Conservation (phyloP, 2,797 vertebrate species). For the Coregonus suidteri region DNA sequence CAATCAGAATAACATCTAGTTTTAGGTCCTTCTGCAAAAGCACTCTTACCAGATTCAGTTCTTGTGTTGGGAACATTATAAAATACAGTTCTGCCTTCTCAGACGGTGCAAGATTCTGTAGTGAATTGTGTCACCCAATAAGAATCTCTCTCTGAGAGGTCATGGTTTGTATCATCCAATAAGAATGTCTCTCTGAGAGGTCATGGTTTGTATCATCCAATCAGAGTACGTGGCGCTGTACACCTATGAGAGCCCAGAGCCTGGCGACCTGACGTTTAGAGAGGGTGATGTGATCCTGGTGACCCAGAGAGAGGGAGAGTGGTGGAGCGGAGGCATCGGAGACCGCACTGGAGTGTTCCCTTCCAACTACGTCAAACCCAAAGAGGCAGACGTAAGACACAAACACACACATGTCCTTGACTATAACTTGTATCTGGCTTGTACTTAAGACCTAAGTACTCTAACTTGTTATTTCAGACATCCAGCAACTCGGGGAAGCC, state of each 20-base stretch:
- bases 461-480: constrained; percentile 70
- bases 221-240: constrained; percentile 91
- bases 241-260: constrained; percentile 89
- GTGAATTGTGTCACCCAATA: too few relatives aligned
- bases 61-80: too few relatives aligned
- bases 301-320: constrained; percentile 90
- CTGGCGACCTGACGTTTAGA: constrained; percentile 85
- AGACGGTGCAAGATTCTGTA: too few relatives aligned
- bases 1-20: too few relatives aligned
- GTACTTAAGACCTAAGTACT: background rate
- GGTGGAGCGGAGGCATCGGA: constrained; percentile 92
- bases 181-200: background rate
- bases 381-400: constrained; percentile 83
- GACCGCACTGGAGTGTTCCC: constrained; percentile 89
- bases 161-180: background rate
- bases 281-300: constrained; percentile 91
- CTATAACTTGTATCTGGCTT: background rate
- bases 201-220: background rate
- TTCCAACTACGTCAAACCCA: constrained; percentile 92
- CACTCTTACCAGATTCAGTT: too few relatives aligned
- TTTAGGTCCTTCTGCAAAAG: too few relatives aligned
- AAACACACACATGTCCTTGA: background rate
- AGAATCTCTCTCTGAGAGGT: background rate
- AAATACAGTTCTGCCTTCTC: too few relatives aligned
- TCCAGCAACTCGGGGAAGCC: constrained; percentile 77